phyloP scores from a whole-genome alignment of 2,888 invertebrate species.

The Drosophila acutilabella region DNA sequence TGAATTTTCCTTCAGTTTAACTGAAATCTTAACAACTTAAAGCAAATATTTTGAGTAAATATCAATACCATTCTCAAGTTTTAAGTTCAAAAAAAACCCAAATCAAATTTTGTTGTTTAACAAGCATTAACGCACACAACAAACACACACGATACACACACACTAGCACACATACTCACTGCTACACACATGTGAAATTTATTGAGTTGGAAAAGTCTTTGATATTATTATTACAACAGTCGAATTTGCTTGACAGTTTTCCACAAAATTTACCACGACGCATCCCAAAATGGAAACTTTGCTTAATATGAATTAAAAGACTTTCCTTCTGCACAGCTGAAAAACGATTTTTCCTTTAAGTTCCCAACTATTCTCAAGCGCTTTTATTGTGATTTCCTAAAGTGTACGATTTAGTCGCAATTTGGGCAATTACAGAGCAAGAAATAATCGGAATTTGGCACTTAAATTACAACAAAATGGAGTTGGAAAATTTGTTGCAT shows the following conservation, averaged over 20 bases:
- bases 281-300: conserved; percentile 1
- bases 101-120: conserved; percentile 1
- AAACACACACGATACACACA: no score
- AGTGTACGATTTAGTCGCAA: no score
- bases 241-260: conserved; percentile 22
- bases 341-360: conserved; percentile 4
- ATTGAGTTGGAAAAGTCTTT: conserved; percentile 51
- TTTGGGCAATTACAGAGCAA: no score
- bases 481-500: no score
- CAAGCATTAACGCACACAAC: conserved; percentile 8
- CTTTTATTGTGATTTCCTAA: not conserved
- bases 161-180: no score
- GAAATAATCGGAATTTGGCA: no score
- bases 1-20: no score
- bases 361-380: not conserved
- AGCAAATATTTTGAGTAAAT: no score
- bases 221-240: conserved; percentile 35
- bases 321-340: not conserved
- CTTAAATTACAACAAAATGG: no score
- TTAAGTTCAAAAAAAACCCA: no score
- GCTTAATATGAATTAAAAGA: conserved; percentile 5
- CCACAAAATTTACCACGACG: conserved; percentile 23
- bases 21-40: no score
- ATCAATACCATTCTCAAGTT: not conserved
- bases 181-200: conserved; percentile 29